Evolutionary conservation across 1,140 invertebrate genomes (phyloP), one percentile per base, ranked within the genome.

Genomic region (Drosophila yakuba): DNA sequence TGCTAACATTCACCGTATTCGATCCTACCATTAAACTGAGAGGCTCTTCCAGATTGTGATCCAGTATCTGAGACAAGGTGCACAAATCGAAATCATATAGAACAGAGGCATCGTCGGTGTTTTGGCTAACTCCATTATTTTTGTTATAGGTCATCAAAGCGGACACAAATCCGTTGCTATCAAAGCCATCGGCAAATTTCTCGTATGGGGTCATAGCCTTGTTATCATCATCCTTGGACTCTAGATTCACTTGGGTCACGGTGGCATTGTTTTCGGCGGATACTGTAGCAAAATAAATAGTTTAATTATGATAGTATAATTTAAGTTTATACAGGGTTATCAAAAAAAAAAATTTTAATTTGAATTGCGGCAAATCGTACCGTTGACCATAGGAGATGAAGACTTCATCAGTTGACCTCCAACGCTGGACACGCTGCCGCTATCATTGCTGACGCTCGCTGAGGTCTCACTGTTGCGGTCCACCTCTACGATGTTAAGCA

Each of bases 131-230:
- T 14, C 76, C 76, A 28, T 73, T 89, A 36, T 83, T 88, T 20
- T 88, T 88, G 50, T 88, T 89, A 43, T 83, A 88, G 8, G 84
- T 88, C 83, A 89, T 78, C 6, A 91, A 38, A 1, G 88, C 90
- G 11, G 86, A 83, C 1, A 91, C 88, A 57, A 91, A 91, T 6
- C 90, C 90, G 17, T 86, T 91, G 55, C 90, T 91, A 54, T 91
- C 90, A 50, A 91, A 91, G 4, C 90, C 88, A 50, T 91, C 90
- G 4, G 80, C 62, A 41, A 91, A 91, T 60, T 91, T 91, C 36
- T 89, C 90, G 51, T 91, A 91, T 17, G 90, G 74, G 10, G 76
- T 83, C 62, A 90, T 43, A 5, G 81, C 72, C 68, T 91, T 91
- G 43, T 88, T 91, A 54, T 91, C 86, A 73, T 91, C 90, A 32